Base-by-base conservation (phyloP, 1,140 invertebrate genomes). In the Cyclargus thomasi region DNA sequence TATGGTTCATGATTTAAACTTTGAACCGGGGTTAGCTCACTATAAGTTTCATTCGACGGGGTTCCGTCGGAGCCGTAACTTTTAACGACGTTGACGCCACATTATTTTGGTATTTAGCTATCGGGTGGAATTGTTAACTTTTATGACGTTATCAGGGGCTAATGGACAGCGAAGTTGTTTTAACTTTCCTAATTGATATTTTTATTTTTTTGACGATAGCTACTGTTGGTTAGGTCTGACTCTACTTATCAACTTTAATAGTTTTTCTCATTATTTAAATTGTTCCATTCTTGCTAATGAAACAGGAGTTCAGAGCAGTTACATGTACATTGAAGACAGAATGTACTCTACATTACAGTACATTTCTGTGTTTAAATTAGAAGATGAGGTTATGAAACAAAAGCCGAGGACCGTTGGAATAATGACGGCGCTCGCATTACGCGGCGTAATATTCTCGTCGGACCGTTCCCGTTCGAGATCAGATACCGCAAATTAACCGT, bases 401-500 rank as follows among this genome's bases (percentile, higher is more conserved):
- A 47, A 47, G 39, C 39, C 1, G 11, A 16, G 39, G 39, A 47
- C 66, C 62, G 63, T 66, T 68, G 59, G 65, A n/a, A n/a, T 73
- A 73, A 75, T 75, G 69, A 75, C 67, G 68, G 68, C 70, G 39
- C 39, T 47, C 39, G 14, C 11, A 14, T 66, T 72, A 76, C 71
- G 68, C 73, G 70, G 73, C 5, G 29, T 29, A 72, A 75, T 77
- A 71, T 77, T 68, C 67, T 62, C 72, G 71, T 71, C 67, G 73
- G 36, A 68, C 67, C 62, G 66, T 75, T 72, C 73, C 62, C 73
- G 71, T 77, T 75, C 23, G 64, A 55, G 70, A 68, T 59, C 67
- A 68, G 64, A 70, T 68, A 74, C 73, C 70, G 81, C 85, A 88
- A 90, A 88, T 88, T 88, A 88, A 86, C 82, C 81, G 67, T 70